phyloP scores from a whole-genome alignment of 2,113 vertebrate species.

The Casuarius casuarius region DNA sequence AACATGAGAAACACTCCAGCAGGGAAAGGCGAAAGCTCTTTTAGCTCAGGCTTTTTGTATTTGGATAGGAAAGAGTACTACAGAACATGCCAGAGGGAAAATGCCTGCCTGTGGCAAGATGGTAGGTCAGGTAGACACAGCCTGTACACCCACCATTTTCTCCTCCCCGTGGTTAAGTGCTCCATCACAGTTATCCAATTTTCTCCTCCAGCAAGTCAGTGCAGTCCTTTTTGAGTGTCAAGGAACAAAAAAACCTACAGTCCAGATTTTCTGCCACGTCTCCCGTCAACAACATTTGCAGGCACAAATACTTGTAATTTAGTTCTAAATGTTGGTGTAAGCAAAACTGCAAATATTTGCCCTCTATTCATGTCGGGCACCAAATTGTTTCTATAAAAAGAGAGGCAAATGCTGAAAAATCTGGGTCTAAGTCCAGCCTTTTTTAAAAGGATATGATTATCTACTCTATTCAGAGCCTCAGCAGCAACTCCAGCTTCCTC shows the following conservation, averaged over 20 bases:
- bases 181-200: neutral
- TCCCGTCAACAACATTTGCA: conserved; percentile 19
- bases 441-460: conserved; percentile 50
- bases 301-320: conserved; percentile 28
- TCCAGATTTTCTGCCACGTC: neutral
- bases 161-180: neutral
- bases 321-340: neutral
- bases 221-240: neutral
- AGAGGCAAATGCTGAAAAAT: conserved; percentile 18
- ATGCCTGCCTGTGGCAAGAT: neutral
- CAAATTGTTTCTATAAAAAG: neutral
- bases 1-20: neutral
- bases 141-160: neutral
- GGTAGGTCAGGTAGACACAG: neutral
- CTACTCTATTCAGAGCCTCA: neutral
- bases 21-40: conserved; percentile 18
- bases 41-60: neutral
- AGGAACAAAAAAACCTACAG: conserved; percentile 14
- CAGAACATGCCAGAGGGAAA: neutral
- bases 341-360: conserved; percentile 40
- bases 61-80: neutral
- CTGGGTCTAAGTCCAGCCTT: neutral
- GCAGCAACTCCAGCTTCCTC: conserved; percentile 38
- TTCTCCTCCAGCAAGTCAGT: neutral
- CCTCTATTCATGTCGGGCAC: neutral